Conservation (phyloP, 2,797 vertebrate species). For the Peromyscus aztecus region DNA sequence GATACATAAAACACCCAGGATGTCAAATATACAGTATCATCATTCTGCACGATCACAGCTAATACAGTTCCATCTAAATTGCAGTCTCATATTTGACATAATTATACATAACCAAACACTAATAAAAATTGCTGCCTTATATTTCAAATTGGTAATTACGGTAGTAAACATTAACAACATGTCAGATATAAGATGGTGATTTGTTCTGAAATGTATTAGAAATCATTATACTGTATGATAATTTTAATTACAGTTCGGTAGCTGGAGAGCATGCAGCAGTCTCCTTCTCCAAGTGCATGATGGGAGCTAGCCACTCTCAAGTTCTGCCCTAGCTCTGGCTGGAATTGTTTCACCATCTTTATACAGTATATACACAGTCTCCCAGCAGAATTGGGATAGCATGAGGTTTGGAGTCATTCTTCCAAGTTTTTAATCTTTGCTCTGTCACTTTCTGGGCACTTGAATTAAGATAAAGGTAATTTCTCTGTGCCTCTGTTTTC, state of each 20-base stretch:
- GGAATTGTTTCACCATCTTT: neutral
- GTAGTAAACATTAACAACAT: conserved; percentile 89
- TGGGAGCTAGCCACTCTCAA: conserved; percentile 46
- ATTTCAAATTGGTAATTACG: conserved; percentile 90
- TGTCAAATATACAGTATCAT: conserved; percentile 84
- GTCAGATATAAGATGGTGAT: conserved; percentile 89
- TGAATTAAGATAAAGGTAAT: neutral
- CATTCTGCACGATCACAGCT: conserved; percentile 85
- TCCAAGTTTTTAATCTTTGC: neutral
- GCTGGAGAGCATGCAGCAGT: conserved; percentile 2
- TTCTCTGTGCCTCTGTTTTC: conserved; percentile 40
- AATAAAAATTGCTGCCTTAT: conserved; percentile 89
- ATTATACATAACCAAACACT: conserved; percentile 89
- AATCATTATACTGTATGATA: conserved; percentile 88
- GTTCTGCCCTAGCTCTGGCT: neutral
- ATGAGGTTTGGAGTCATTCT: neutral
- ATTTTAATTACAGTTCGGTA: conserved; percentile 88
- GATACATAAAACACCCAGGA: conserved; percentile 65
- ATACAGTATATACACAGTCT: neutral
- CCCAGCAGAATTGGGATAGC: neutral
- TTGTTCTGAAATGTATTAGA: conserved; percentile 89
- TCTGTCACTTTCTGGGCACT: neutral
- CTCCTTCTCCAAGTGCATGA: conserved; percentile 61
- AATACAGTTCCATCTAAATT: conserved; percentile 88
- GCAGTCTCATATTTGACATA: conserved; percentile 88